These are phyloP conservation scores for Meiosimyza platycephala DNA, from an alignment of 2,888 invertebrate species.

Conservation along the genomic window DNA sequence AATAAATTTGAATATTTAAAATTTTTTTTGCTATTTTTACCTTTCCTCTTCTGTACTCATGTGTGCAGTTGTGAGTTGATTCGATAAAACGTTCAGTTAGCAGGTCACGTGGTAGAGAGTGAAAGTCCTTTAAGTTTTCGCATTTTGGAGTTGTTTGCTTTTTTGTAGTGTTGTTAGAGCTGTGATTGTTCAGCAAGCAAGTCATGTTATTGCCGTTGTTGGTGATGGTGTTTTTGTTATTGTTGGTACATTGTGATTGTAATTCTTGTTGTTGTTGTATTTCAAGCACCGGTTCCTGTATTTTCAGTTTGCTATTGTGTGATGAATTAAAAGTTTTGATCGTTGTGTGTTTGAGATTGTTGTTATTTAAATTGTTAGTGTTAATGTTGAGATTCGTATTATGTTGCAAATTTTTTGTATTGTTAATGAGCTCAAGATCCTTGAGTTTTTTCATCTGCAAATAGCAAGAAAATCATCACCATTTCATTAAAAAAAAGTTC, in stretches of 20 bases:
- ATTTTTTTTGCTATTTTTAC: slow-evolving; percentile 43
- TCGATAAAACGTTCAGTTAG: slow-evolving; percentile 51
- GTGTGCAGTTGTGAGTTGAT: slow-evolving; percentile 49
- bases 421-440: slow-evolving; percentile 69
- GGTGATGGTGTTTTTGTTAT: slow-evolving; percentile 48
- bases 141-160: slow-evolving; percentile 18
- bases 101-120: slow-evolving; percentile 53
- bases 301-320: slow-evolving; percentile 32
- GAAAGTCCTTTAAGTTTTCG: slow-evolving; percentile 35
- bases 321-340: slow-evolving; percentile 35
- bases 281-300: slow-evolving; percentile 28
- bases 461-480: not conserved
- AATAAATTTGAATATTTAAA: too few species aligned
- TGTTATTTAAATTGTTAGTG: slow-evolving; percentile 37
- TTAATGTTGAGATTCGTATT: slow-evolving; percentile 38
- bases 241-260: slow-evolving; percentile 42
- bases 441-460: slow-evolving; percentile 71
- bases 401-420: slow-evolving; percentile 60
- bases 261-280: slow-evolving; percentile 23
- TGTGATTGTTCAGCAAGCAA: slow-evolving; percentile 2
- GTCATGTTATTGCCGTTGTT: slow-evolving; percentile 46
- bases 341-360: slow-evolving; percentile 24
- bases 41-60: slow-evolving; percentile 57
- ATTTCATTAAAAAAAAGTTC: not conserved
- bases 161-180: slow-evolving; percentile 22